A percentile compares a stretch with the other conserved stretches of the same genome.
These are phyloP conservation scores for Penaeus japonicus DNA, from an alignment of 1,140 invertebrate species.

Conservation along the genomic window DNA sequence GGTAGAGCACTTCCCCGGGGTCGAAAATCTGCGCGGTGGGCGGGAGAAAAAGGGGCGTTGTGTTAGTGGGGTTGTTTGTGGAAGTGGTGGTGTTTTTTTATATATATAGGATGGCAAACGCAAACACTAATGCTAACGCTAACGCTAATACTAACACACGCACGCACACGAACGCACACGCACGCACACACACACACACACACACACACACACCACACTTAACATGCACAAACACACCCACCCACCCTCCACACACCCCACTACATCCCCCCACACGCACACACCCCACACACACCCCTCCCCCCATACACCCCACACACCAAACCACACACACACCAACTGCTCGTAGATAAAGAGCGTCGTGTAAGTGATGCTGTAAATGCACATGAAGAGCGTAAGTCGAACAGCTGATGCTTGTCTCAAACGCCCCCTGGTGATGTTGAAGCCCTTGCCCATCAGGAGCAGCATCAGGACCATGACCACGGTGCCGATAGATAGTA, in stretches of 20 bases:
- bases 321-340: constrained; percentile 66
- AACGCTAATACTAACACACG: neutral
- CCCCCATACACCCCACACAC: too few relatives aligned
- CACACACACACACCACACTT: neutral
- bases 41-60: neutral
- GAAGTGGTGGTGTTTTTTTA: neutral
- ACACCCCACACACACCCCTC: too few relatives aligned
- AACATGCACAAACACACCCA: too few relatives aligned
- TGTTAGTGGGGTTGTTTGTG: neutral
- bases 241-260: too few relatives aligned
- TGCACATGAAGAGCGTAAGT: constrained; percentile 81
- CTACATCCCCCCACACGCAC: too few relatives aligned
- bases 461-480: constrained; percentile 81
- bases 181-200: neutral
- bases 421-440: constrained; percentile 83
- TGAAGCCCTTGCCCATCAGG: constrained; percentile 87
- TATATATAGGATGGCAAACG: neutral
- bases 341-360: constrained; percentile 81
- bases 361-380: constrained; percentile 76
- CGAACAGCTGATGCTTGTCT: constrained; percentile 75
- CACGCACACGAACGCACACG: neutral
- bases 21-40: constrained; percentile 71
- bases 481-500: constrained; percentile 77
- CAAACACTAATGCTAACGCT: neutral
- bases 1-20: constrained; percentile 85